Evolutionary conservation across 2,113 vertebrate genomes (phyloP).

Genomic region (Delphinus delphis): DNA sequence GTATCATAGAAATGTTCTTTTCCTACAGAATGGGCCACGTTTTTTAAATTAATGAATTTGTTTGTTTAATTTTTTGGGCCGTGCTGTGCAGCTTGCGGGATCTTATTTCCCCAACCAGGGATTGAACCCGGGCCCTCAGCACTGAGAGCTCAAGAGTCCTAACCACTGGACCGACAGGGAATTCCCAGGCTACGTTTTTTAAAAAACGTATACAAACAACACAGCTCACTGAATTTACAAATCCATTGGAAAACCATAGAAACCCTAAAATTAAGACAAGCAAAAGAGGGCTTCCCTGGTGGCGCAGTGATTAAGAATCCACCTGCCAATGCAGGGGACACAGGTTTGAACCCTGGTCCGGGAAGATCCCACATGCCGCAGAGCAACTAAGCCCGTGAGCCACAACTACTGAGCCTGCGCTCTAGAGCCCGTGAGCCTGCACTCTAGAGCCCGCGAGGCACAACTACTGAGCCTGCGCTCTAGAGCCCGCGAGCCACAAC

Average conservation of each 20-base stretch:
- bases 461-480: too few species aligned
- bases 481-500: too few species aligned
- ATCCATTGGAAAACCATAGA: neutral
- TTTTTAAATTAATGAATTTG: neutral
- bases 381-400: too few species aligned
- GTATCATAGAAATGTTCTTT: neutral
- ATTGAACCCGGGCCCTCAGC: neutral
- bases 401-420: too few species aligned
- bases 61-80: neutral
- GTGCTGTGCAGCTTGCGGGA: neutral
- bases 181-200: neutral
- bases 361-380: too few species aligned
- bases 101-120: neutral
- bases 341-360: too few species aligned
- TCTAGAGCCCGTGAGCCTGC: too few species aligned
- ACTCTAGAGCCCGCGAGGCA: too few species aligned
- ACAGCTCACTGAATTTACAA: neutral
- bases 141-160: neutral
- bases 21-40: neutral
- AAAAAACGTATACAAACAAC: neutral
- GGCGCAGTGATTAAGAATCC: too few species aligned
- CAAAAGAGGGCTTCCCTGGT: neutral
- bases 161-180: neutral
- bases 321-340: too few species aligned
- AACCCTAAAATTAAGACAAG: neutral